Evolutionary conservation across 2,888 invertebrate genomes (phyloP).

Genomic region (Fragum fragum): DNA sequence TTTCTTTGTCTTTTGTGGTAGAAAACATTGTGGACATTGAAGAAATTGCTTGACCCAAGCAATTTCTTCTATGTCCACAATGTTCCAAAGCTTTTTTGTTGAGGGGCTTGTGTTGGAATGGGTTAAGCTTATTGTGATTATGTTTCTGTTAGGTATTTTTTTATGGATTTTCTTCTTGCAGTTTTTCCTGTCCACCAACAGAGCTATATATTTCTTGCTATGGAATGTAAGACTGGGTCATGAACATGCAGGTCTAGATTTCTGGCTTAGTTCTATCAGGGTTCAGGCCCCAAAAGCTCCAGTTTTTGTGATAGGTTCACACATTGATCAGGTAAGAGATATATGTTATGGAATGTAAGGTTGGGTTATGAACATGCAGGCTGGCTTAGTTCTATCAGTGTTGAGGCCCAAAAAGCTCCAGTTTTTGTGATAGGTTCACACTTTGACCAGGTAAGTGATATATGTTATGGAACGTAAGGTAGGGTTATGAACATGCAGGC

Average conservation of each 20-base stretch:
- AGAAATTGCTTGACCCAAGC: too few relatives aligned
- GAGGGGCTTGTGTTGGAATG: too few relatives aligned
- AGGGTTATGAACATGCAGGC: slow-evolving; percentile 86
- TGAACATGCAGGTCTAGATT: slow-evolving; percentile 86
- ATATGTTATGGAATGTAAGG: slow-evolving; percentile 84
- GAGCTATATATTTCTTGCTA: slow-evolving; percentile 84
- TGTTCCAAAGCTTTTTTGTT: too few relatives aligned
- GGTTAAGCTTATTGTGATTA: too few relatives aligned
- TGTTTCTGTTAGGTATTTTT: not conserved
- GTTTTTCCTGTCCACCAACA: slow-evolving; percentile 85
- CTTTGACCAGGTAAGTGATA: slow-evolving; percentile 73
- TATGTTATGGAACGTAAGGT: slow-evolving; percentile 84
- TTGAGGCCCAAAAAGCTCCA: slow-evolving; percentile 32
- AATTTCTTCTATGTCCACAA: too few relatives aligned
- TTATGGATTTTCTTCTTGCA: slow-evolving; percentile 42
- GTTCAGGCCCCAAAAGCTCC: slow-evolving; percentile 86
- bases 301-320: slow-evolving; percentile 85
- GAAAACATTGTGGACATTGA: too few relatives aligned
- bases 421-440: slow-evolving; percentile 39
- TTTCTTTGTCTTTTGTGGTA: too few relatives aligned
- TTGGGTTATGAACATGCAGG: slow-evolving; percentile 86
- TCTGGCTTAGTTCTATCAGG: slow-evolving; percentile 86
- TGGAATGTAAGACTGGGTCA: slow-evolving; percentile 85
- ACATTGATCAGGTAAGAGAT: slow-evolving; percentile 77
- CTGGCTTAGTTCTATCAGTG: slow-evolving; percentile 85